Evolutionary conservation across 2,888 invertebrate genomes (phyloP).

Genomic region (Lepidonotus clava): DNA sequence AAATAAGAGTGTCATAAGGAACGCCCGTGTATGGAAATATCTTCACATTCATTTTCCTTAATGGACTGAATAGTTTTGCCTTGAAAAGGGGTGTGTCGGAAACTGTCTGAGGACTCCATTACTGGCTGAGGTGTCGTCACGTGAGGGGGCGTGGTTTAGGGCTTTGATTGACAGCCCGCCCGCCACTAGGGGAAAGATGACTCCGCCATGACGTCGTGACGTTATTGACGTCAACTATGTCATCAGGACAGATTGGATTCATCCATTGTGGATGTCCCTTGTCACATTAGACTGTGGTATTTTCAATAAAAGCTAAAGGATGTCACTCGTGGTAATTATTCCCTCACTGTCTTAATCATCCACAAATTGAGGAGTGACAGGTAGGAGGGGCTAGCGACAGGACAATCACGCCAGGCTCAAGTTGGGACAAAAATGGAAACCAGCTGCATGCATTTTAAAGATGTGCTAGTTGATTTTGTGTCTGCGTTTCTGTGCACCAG

Average conservation of each 20-base stretch:
- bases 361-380: not conserved
- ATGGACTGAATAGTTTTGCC: no score
- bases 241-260: not conserved
- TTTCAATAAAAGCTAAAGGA: not conserved
- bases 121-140: slow-evolving; percentile 1
- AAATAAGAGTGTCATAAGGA: no score
- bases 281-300: not conserved
- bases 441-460: no score
- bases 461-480: no score
- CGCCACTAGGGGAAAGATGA: not conserved
- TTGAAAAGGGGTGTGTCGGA: not conserved
- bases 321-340: not conserved
- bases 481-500: no score
- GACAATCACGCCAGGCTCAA: no score
- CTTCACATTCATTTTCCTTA: not conserved
- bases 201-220: not conserved
- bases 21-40: not conserved
- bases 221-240: not conserved
- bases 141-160: slow-evolving; percentile 1
- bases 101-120: not conserved
- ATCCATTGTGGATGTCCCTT: not conserved
- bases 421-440: no score
- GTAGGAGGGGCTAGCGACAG: not conserved
- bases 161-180: not conserved
- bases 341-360: not conserved